Base-by-base conservation (phyloP, 2,797 vertebrate genomes). In the Dromococcyx pavoninus region DNA sequence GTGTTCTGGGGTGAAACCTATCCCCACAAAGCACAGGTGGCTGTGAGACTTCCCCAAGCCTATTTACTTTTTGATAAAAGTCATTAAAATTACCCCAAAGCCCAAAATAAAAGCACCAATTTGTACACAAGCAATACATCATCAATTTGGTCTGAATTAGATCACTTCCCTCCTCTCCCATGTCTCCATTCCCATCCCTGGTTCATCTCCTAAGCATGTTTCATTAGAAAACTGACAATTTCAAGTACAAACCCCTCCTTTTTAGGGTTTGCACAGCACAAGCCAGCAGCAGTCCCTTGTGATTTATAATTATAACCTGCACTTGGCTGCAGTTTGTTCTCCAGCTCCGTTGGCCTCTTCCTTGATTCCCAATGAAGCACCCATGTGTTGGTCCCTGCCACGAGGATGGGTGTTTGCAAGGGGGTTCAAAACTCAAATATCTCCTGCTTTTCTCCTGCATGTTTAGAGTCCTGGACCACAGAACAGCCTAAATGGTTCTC, bases 101-200 rank as follows among this genome's bases (percentile, higher is more conserved):
- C 70, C 41, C n/a, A 25, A 30, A 54, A 14, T 23, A 32, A 51
- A 11, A 71, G 53, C 46, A 39, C 11, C 7, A 1, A 3, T 28
- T 43, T 30, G 30, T 39, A 7, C 17, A 2, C 16, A 0, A 0
- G 1, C 22, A 28, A 30, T 11, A 9, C 5, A 1, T 35, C 11
- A 60, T 18, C 44, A 17, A 7, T 44, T 46, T 69, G 37, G 32
- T 24, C 48, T 2, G 3, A 22, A 6, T 25, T 23, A 33, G 56
- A 39, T 64, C 58, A 10, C 39, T 66, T 48, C 28, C 41, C 24
- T 62, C 21, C 37, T 51, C 17, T 51, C 14, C 50, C 7, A 21
- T 23, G 23, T 33, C 8, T 8, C 73, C 39, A 9, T 80, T 73
- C 17, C 50, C 32, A 13, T 71, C 32, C 33, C 32, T 4, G 1